phyloP scores from a whole-genome alignment of 2,888 invertebrate genomes.

The Erebia palarica region DNA sequence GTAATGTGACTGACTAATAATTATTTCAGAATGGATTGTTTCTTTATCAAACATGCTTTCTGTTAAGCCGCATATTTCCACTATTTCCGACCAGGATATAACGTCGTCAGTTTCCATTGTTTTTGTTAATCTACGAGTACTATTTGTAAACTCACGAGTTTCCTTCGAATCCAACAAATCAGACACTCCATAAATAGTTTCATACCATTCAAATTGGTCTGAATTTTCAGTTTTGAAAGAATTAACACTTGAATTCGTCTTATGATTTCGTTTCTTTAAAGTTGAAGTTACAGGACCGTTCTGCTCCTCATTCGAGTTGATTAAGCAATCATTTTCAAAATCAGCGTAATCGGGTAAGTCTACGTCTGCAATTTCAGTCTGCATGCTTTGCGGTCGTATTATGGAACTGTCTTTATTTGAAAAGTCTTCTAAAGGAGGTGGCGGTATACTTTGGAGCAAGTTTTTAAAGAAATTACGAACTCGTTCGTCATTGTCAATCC shows the following conservation, averaged over 20 bases:
- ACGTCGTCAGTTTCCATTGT: conserved; percentile 44
- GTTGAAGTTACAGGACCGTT: conserved; percentile 60
- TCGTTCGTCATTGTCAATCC: conserved; percentile 52
- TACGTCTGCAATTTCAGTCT: conserved; percentile 54
- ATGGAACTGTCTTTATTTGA: conserved; percentile 42
- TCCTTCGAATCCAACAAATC: conserved; percentile 47
- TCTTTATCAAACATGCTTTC: conserved; percentile 53
- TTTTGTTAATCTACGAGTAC: conserved; percentile 36
- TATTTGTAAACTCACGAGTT: conserved; percentile 34
- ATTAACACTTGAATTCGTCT: conserved; percentile 57
- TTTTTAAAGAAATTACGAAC: conserved; percentile 62
- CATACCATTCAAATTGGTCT: conserved; percentile 60
- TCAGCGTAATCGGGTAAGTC: conserved; percentile 64
- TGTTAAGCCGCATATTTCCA: conserved; percentile 56
- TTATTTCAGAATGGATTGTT: conserved; percentile 50
- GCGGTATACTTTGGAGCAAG: conserved; percentile 63
- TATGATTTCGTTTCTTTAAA: conserved; percentile 55
- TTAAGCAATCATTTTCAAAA: conserved; percentile 60
- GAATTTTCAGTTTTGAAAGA: conserved; percentile 50
- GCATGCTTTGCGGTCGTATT: conserved; percentile 38
- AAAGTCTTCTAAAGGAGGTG: conserved; percentile 60
- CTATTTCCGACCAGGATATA: conserved; percentile 66
- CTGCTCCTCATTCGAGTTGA: conserved; percentile 45
- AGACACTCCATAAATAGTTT: conserved; percentile 69
- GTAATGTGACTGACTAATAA: conserved; percentile 59